Conservation (phyloP, 2,113 vertebrate species). For the Rhegmatorhina hoffmannsi region DNA sequence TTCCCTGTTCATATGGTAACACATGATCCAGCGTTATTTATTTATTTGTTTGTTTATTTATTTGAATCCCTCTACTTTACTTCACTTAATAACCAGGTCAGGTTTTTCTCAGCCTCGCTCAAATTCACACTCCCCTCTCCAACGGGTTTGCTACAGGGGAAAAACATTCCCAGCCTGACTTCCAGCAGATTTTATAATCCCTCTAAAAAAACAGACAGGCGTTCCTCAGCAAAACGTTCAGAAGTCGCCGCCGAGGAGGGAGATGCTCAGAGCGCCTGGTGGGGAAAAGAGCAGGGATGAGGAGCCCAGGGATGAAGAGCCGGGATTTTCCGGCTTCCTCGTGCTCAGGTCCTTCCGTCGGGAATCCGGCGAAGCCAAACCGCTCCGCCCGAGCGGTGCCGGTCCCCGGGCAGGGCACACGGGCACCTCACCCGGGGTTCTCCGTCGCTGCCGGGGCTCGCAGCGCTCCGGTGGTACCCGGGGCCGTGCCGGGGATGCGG, state of each 20-base stretch:
- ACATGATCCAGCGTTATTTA: not conserved
- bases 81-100: slow-evolving; percentile 27
- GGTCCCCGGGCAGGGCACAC: not conserved
- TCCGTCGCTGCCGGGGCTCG: not conserved
- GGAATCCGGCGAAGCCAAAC: not conserved
- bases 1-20: not conserved
- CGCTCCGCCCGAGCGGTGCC: not conserved
- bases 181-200: not conserved
- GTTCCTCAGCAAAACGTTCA: not conserved
- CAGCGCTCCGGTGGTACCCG: not conserved
- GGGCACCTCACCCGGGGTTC: rapidly evolving
- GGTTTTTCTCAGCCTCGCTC: not conserved
- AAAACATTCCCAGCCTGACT: not conserved
- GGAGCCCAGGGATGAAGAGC: not conserved
- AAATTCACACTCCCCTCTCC: not conserved
- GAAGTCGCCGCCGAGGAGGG: not conserved
- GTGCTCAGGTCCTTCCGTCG: rapidly evolving
- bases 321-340: not conserved
- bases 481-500: not conserved
- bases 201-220: rapidly evolving
- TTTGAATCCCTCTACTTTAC: not conserved
- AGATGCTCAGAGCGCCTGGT: rapidly evolving
- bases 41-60: not conserved
- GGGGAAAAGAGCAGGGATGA: not conserved
- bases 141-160: not conserved